Conservation (phyloP, 2,797 vertebrate species). For the Oreochromis mossambicus region DNA sequence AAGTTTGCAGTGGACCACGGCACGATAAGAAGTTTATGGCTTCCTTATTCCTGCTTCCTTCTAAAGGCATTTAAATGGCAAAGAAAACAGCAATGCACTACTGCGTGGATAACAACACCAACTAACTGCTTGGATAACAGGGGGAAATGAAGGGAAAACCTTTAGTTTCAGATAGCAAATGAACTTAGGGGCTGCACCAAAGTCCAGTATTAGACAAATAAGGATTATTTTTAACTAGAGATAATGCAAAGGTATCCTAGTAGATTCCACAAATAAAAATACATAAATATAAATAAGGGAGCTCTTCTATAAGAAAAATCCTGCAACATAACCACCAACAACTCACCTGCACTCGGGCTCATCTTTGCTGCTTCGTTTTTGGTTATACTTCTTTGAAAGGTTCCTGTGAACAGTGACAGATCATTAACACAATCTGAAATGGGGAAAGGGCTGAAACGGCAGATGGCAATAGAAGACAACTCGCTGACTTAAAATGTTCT, state of each 20-base stretch:
- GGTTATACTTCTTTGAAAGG: slow-evolving; percentile 87
- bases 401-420: slow-evolving; percentile 70
- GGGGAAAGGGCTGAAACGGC: not conserved
- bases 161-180: not conserved
- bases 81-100: not conserved
- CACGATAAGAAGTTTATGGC: slow-evolving; percentile 27
- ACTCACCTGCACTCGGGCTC: slow-evolving; percentile 87
- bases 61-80: slow-evolving; percentile 34
- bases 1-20: not conserved
- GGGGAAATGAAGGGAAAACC: not conserved
- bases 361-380: slow-evolving; percentile 84
- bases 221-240: not conserved
- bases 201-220: not conserved
- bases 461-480: not conserved
- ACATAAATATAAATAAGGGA: not conserved
- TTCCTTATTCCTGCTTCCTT: slow-evolving; percentile 59
- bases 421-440: not conserved
- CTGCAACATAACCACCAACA: not conserved
- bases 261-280: not conserved
- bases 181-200: not conserved
- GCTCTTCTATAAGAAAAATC: not conserved
- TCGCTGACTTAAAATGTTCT: not conserved
- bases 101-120: not conserved
- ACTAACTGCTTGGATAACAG: not conserved
- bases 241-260: not conserved